Evolutionary conservation across 2,888 invertebrate genomes (phyloP).

Genomic region (Timema cristinae): DNA sequence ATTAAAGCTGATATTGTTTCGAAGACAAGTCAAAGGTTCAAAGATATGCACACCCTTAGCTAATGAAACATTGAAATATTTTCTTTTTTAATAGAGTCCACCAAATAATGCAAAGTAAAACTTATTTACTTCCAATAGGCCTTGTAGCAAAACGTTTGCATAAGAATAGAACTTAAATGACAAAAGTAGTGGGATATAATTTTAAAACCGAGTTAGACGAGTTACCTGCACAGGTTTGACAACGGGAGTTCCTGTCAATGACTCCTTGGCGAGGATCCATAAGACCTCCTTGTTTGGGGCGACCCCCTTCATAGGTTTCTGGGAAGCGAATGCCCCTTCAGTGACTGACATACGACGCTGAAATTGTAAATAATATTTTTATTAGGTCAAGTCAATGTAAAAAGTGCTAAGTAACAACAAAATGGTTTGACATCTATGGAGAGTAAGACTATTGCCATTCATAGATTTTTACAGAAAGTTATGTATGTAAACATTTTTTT

Average conservation of each 20-base stretch:
- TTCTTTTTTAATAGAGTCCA: no score
- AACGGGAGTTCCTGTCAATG: conserved; percentile 87
- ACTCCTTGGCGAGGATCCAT: conserved; percentile 99
- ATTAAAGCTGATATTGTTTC: no score
- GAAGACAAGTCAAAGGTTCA: no score
- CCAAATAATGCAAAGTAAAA: not conserved
- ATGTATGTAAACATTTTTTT: no score
- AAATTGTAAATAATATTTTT: conserved; percentile 38
- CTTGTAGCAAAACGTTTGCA: not conserved
- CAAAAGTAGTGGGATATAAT: not conserved
- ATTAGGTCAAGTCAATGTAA: no score
- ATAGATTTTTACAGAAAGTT: no score
- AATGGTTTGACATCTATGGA: no score
- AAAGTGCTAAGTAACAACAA: no score
- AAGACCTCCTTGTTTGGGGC: conserved; percentile 95
- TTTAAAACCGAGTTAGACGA: not conserved
- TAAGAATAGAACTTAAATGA: not conserved
- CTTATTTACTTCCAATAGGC: not conserved
- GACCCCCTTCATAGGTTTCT: conserved; percentile 97
- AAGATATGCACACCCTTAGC: no score
- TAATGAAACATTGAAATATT: no score
- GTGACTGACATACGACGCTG: conserved; percentile 97
- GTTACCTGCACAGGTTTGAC: conserved; percentile 85
- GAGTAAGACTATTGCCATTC: no score
- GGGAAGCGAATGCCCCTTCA: conserved; percentile 95